A percentile compares a stretch with the other conserved stretches of the same genome.
phyloP scores from a whole-genome alignment of 2,113 vertebrate genomes.

The Notarius quadriscutis region DNA sequence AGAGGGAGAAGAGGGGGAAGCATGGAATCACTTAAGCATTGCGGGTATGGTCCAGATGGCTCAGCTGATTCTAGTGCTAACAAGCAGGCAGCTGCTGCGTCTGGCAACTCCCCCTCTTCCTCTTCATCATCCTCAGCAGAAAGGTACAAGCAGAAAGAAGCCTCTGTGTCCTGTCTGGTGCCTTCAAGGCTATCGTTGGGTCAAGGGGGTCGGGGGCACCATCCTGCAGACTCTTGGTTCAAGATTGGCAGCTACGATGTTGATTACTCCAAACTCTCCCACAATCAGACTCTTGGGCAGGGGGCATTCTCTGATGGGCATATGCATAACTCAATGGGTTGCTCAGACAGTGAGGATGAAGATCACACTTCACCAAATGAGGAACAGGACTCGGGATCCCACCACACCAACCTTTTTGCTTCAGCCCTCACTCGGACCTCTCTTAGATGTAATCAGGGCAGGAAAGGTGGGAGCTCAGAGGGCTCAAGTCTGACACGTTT shows the following conservation, averaged over 20 bases:
- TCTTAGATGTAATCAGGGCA: constrained; percentile 61
- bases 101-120: constrained; percentile 76
- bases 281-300: constrained; percentile 63
- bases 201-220: constrained; percentile 64
- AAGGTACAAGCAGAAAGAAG: constrained; percentile 78
- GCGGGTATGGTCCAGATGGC: constrained; percentile 85
- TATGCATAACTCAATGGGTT: constrained; percentile 61
- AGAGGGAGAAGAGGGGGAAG: constrained; percentile 77
- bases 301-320: constrained; percentile 69
- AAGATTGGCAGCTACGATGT: constrained; percentile 69
- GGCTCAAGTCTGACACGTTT: constrained; percentile 67
- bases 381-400: constrained; percentile 60
- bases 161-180: constrained; percentile 72
- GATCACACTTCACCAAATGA: constrained; percentile 67
- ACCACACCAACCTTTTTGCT: constrained; percentile 94
- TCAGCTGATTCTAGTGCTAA: constrained; percentile 57
- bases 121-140: constrained; percentile 80
- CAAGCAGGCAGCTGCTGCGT: constrained; percentile 63
- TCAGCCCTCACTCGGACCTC: constrained; percentile 83
- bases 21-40: constrained; percentile 89
- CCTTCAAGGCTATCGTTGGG: constrained; percentile 72
- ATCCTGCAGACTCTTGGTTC: constrained; percentile 73
- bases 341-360: constrained; percentile 76
- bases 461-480: constrained; percentile 64
- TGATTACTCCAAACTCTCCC: constrained; percentile 72